Percentiles rank a stretch among this genome's conserved stretches.
Evolutionary conservation across 2,797 vertebrate species (phyloP).

Genomic region (Protosalanx chinensis): DNA sequence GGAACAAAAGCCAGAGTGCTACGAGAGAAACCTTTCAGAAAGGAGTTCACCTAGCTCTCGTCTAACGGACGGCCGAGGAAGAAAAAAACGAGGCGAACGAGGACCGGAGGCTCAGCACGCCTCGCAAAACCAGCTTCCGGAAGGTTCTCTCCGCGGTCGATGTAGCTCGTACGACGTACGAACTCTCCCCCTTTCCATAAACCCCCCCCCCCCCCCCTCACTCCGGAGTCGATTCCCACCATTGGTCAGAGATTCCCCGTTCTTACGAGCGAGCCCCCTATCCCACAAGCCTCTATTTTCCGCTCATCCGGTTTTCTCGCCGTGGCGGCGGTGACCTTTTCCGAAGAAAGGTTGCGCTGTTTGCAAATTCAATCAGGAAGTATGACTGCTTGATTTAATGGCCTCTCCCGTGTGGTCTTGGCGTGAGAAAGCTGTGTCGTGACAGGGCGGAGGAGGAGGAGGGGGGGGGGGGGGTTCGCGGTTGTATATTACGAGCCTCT

Average conservation of each 20-base stretch:
- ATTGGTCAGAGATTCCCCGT: neutral
- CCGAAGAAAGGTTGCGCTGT: neutral
- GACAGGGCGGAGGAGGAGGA: slow-evolving; percentile 3
- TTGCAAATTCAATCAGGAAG: slow-evolving; percentile 3
- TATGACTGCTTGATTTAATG: slow-evolving; percentile 6
- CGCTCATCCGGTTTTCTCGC: neutral
- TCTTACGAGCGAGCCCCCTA: neutral
- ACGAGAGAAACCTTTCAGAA: slow-evolving; percentile 31
- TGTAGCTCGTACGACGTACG: too few relatives aligned
- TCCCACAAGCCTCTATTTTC: neutral
- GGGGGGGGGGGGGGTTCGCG: neutral
- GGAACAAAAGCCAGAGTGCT: slow-evolving; percentile 8
- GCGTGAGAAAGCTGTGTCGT: slow-evolving; percentile 1
- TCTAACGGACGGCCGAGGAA: neutral
- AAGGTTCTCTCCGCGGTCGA: too few relatives aligned
- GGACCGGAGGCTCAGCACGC: too few relatives aligned
- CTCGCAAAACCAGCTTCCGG: neutral
- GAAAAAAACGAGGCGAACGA: neutral
- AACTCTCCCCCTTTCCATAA: too few relatives aligned
- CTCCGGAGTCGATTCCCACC: too few relatives aligned
- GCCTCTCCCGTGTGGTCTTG: neutral
- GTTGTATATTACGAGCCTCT: slow-evolving; percentile 18
- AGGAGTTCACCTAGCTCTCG: slow-evolving; percentile 13
- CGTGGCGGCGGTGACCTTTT: slow-evolving; percentile 1
- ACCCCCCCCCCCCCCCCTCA: too few relatives aligned